Percentiles rank a stretch among this genome's conserved stretches.
Conservation (phyloP, 2,888 invertebrate species). For the Drosophila percnosoma region DNA sequence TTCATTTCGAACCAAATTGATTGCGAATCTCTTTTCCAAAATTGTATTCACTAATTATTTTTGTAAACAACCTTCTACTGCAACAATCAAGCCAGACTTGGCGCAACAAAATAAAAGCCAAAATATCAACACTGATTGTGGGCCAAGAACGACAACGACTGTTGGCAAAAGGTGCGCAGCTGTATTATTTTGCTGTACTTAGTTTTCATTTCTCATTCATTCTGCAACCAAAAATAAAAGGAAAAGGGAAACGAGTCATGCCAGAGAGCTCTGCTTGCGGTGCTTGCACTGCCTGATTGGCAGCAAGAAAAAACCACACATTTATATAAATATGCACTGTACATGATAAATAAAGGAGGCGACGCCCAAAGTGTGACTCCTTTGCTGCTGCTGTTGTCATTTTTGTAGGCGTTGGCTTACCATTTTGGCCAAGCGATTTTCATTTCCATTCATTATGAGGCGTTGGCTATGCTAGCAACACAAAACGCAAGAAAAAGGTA, state of each 20-base stretch:
- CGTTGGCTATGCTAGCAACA: slow-evolving; percentile 42
- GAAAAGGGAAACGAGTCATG: slow-evolving; percentile 48
- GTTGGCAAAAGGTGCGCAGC: slow-evolving; percentile 21
- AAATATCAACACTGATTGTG: not conserved
- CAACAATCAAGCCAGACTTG: not conserved
- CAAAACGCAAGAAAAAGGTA: slow-evolving; percentile 18
- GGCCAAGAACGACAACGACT: slow-evolving; percentile 13
- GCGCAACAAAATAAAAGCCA: not conserved
- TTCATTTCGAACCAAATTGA: not conserved
- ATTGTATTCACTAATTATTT: not conserved
- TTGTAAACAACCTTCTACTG: not conserved
- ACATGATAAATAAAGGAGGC: slow-evolving; percentile 56
- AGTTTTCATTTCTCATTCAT: slow-evolving; percentile 51
- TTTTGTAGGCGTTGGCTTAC: slow-evolving; percentile 68
- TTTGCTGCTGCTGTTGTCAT: slow-evolving; percentile 35
- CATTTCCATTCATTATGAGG: slow-evolving; percentile 46
- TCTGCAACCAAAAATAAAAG: slow-evolving; percentile 8
- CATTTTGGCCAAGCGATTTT: slow-evolving; percentile 47
- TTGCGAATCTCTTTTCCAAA: not conserved
- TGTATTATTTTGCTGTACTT: slow-evolving; percentile 26
- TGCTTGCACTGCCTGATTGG: slow-evolving; percentile 21
- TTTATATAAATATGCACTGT: slow-evolving; percentile 7
- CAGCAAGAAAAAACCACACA: slow-evolving; percentile 13
- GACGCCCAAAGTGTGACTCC: slow-evolving; percentile 48
- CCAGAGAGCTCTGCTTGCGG: slow-evolving; percentile 15